Conservation (phyloP, 2,888 invertebrate genomes). For the Calliphora vomitoria region DNA sequence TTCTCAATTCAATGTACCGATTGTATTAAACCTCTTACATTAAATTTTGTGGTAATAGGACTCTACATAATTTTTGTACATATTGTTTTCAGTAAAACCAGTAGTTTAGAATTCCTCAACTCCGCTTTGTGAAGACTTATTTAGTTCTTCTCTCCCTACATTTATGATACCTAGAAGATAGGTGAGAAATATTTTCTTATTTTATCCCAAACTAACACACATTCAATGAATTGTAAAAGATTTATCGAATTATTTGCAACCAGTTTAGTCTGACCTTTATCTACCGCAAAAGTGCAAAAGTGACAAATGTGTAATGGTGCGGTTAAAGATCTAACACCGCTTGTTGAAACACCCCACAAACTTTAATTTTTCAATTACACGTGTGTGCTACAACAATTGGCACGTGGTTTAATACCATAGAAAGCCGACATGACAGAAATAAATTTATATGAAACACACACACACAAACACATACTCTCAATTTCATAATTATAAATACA, state of each 20-base stretch:
- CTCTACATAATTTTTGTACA: too few relatives aligned
- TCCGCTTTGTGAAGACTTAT: too few relatives aligned
- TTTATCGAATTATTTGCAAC: constrained; percentile 31
- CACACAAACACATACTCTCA: background rate
- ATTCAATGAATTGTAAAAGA: background rate
- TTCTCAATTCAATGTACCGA: too few relatives aligned
- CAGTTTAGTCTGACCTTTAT: constrained; percentile 9
- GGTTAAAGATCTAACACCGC: constrained; percentile 9
- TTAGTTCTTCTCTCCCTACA: too few relatives aligned
- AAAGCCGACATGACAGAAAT: constrained; percentile 5
- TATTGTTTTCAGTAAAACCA: too few relatives aligned
- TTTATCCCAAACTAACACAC: background rate
- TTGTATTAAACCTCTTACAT: too few relatives aligned
- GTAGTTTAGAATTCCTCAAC: too few relatives aligned
- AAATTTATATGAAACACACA: background rate
- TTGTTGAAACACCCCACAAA: constrained; percentile 6
- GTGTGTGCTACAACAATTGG: constrained; percentile 25
- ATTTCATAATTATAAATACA: constrained; percentile 33
- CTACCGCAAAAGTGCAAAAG: constrained; percentile 17
- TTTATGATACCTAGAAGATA: background rate
- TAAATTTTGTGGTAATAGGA: too few relatives aligned
- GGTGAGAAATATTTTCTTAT: background rate
- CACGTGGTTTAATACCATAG: constrained; percentile 36
- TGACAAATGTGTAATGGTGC: constrained; percentile 11
- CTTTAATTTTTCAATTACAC: constrained; percentile 14